These are phyloP conservation scores for Carollia perspicillata DNA, from an alignment of 2,113 vertebrate genomes.

Conservation along the genomic window DNA sequence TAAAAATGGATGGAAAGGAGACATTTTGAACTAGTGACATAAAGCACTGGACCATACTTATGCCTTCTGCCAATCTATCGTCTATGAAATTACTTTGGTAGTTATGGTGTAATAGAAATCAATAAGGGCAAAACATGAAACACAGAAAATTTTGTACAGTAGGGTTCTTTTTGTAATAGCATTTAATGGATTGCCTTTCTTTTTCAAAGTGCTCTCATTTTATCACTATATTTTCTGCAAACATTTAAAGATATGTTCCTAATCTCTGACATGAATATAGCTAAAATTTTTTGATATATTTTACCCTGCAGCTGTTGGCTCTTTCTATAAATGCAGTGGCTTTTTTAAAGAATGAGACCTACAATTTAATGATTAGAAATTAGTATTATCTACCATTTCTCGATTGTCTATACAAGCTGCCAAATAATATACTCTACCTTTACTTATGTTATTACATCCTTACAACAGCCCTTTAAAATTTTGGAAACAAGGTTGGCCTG, in stretches of 20 bases:
- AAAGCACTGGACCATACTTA: background rate
- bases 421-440: background rate
- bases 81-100: background rate
- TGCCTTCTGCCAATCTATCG: background rate
- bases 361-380: background rate
- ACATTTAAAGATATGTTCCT: background rate
- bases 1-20: background rate
- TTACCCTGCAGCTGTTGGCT: background rate
- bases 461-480: background rate
- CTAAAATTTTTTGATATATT: conserved; percentile 2
- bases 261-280: background rate
- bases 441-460: background rate
- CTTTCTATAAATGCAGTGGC: background rate
- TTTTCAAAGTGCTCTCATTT: conserved; percentile 6
- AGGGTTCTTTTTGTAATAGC: background rate
- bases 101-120: background rate
- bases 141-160: background rate
- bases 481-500: background rate
- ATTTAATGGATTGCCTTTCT: background rate
- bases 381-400: background rate
- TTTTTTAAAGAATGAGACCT: background rate
- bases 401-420: background rate
- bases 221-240: background rate
- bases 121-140: background rate
- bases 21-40: background rate